Conservation (phyloP, 2,797 vertebrate genomes). For the Craterocephalus amniculus region DNA sequence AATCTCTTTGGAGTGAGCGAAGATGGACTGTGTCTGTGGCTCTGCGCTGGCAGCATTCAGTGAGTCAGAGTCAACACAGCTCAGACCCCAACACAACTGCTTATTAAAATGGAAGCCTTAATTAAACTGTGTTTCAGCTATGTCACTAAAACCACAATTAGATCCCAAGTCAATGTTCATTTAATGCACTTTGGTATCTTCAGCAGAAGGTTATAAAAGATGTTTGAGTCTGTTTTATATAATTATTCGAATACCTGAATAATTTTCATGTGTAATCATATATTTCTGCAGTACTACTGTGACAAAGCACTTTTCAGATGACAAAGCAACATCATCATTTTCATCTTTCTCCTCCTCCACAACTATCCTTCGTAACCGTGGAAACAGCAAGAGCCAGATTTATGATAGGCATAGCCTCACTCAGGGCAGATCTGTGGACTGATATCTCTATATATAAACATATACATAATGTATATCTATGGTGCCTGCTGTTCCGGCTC, state of each 20-base stretch:
- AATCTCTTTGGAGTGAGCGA: slow-evolving; percentile 40
- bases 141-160: slow-evolving; percentile 67
- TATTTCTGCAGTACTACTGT: slow-evolving; percentile 23
- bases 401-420: slow-evolving; percentile 59
- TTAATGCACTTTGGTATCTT: slow-evolving; percentile 37
- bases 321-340: slow-evolving; percentile 42
- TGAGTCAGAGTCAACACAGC: slow-evolving; percentile 68
- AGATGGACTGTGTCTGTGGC: slow-evolving; percentile 47
- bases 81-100: slow-evolving; percentile 61
- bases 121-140: slow-evolving; percentile 66
- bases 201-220: slow-evolving; percentile 21
- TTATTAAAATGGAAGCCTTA: slow-evolving; percentile 73
- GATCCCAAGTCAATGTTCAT: slow-evolving; percentile 37
- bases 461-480: slow-evolving; percentile 39
- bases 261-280: slow-evolving; percentile 7
- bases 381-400: slow-evolving; percentile 66
- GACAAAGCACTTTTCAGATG: slow-evolving; percentile 50
- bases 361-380: slow-evolving; percentile 71
- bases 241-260: slow-evolving; percentile 18
- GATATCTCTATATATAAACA: slow-evolving; percentile 42
- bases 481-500: slow-evolving; percentile 26
- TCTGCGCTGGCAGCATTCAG: slow-evolving; percentile 46
- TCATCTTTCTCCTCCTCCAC: slow-evolving; percentile 61
- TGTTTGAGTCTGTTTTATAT: slow-evolving; percentile 16
- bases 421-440: slow-evolving; percentile 41